A percentile compares a stretch with the other conserved stretches of the same genome.
These are phyloP conservation scores for Theocolax elegans DNA, from an alignment of 1,140 invertebrate species.

Conservation along the genomic window DNA sequence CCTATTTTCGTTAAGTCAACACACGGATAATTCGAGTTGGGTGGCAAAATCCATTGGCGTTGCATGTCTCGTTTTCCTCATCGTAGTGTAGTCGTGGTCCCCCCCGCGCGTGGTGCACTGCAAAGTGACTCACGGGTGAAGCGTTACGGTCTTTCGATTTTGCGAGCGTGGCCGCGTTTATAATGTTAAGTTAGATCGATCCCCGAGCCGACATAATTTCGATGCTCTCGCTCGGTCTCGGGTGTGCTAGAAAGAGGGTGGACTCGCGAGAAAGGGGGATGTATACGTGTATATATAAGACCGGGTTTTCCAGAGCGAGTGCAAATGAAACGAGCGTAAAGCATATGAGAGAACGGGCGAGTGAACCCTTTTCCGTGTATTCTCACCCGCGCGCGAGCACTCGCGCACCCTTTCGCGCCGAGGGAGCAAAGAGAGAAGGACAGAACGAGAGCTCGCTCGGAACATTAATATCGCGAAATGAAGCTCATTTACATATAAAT, in stretches of 20 bases:
- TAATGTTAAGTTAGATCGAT: conserved; percentile 20
- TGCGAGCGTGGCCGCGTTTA: too few species aligned
- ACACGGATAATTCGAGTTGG: not conserved
- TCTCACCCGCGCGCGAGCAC: conserved; percentile 34
- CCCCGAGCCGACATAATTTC: conserved; percentile 16
- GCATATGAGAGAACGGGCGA: conserved; percentile 56
- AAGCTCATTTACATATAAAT: conserved; percentile 90
- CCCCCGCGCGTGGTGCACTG: too few species aligned
- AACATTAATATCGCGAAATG: conserved; percentile 88
- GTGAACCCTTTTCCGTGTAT: conserved; percentile 64
- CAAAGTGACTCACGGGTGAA: too few species aligned
- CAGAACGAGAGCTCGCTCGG: conserved; percentile 65
- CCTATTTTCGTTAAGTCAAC: not conserved
- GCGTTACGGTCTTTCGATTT: too few species aligned
- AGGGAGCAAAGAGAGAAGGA: not conserved
- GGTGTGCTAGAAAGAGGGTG: too few species aligned
- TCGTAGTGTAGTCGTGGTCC: too few species aligned
- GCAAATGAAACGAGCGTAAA: conserved; percentile 57
- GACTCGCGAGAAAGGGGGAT: too few species aligned
- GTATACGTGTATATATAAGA: too few species aligned
- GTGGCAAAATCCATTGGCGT: not conserved
- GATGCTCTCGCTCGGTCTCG: not conserved
- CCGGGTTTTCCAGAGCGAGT: conserved; percentile 13
- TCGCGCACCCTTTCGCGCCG: conserved; percentile 57
- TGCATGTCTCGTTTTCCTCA: too few species aligned